A percentile compares a stretch with the other conserved stretches of the same genome.
These are phyloP conservation scores for Pantherophis alleghaniensis DNA, from an alignment of 2,797 vertebrate genomes.

Conservation along the genomic window DNA sequence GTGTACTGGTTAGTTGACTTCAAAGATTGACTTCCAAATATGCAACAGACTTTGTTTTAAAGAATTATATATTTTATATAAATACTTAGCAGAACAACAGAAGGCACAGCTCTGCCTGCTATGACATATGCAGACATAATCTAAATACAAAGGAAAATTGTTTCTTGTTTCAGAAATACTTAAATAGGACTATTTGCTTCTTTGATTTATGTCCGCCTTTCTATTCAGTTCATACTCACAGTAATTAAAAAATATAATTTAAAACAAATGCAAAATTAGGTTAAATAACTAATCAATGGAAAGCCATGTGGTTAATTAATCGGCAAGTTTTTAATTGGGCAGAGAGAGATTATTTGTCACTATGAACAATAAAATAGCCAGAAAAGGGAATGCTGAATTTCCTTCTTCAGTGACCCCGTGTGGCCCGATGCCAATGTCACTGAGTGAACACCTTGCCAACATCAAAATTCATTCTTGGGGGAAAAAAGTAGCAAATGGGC, in stretches of 20 bases:
- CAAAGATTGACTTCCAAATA: neutral
- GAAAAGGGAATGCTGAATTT: neutral
- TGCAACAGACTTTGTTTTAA: neutral
- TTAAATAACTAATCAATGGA: neutral
- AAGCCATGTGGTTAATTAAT: neutral
- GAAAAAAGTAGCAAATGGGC: neutral
- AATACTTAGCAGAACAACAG: neutral
- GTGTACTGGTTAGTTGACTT: neutral
- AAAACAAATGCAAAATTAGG: neutral
- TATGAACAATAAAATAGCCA: neutral
- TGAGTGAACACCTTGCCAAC: accelerated
- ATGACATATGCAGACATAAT: neutral
- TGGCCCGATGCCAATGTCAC: accelerated
- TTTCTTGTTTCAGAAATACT: neutral
- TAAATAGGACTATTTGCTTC: neutral
- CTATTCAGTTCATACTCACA: neutral
- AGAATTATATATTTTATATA: neutral
- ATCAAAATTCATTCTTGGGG: neutral
- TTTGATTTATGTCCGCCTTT: neutral
- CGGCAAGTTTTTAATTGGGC: neutral
- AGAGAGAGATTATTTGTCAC: neutral
- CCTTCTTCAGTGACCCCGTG: neutral
- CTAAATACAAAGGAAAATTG: neutral
- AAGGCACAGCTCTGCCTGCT: neutral
- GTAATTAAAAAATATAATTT: neutral